A percentile compares a stretch with the other conserved stretches of the same genome.
Conservation (phyloP, 2,113 vertebrate species). For the Nanorana parkeri region DNA sequence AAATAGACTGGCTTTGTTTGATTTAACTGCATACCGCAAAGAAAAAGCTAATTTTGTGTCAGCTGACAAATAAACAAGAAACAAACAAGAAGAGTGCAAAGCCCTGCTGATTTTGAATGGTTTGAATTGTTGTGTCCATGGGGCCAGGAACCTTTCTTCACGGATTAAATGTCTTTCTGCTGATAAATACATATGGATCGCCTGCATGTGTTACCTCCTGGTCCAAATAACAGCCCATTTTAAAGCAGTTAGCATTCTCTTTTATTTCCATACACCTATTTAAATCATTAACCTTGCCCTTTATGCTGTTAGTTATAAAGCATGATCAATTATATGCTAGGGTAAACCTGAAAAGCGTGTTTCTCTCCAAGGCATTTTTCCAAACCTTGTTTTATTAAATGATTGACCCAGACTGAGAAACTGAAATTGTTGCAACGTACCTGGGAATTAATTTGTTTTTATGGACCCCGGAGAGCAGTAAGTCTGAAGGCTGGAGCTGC, state of each 20-base stretch:
- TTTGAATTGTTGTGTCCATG: too few species aligned
- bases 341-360: neutral
- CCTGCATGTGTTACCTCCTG: neutral
- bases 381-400: neutral
- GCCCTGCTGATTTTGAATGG: too few species aligned
- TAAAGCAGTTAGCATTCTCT: neutral
- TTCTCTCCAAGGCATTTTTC: neutral
- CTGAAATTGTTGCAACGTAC: neutral
- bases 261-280: slow-evolving; percentile 7
- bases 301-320: neutral
- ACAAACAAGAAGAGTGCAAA: too few species aligned
- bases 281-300: slow-evolving; percentile 7
- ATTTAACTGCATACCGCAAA: too few species aligned
- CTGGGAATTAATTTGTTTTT: neutral
- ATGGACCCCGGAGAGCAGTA: neutral
- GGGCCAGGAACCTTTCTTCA: too few species aligned
- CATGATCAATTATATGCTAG: neutral
- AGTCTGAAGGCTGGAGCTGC: neutral
- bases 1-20: too few species aligned
- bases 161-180: too few species aligned
- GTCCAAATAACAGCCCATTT: neutral
- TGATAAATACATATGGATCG: neutral
- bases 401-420: neutral
- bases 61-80: too few species aligned
- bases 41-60: too few species aligned